These are phyloP conservation scores for Microplitis demolitor DNA, from an alignment of 1,140 invertebrate species.

Conservation along the genomic window DNA sequence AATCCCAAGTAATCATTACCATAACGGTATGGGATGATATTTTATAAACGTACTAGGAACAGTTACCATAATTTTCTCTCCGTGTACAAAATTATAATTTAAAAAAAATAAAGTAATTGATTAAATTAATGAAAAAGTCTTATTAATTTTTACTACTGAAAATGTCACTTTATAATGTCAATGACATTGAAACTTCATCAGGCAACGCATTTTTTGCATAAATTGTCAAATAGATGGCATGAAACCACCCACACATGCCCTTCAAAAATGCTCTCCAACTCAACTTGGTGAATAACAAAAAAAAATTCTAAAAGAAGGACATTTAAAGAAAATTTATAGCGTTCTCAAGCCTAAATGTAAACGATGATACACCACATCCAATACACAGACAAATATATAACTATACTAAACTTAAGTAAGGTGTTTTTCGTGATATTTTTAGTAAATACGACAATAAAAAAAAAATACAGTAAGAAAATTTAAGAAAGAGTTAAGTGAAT, in stretches of 20 bases:
- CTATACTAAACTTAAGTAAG: too few relatives aligned
- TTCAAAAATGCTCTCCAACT: not conserved
- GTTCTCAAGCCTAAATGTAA: not conserved
- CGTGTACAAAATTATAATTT: too few relatives aligned
- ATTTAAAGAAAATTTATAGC: too few relatives aligned
- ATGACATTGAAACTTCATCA: not conserved
- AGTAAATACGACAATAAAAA: not conserved
- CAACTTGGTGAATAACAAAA: not conserved
- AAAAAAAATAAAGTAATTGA: too few relatives aligned
- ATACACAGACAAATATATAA: too few relatives aligned
- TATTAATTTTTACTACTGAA: not conserved
- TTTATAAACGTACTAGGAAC: too few relatives aligned
- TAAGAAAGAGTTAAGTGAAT: not conserved
- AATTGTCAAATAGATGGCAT: not conserved
- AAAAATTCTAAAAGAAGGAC: not conserved
- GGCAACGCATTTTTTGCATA: not conserved
- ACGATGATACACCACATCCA: not conserved
- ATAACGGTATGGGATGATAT: too few relatives aligned
- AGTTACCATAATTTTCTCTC: too few relatives aligned
- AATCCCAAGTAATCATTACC: too few relatives aligned
- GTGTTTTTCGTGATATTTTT: slow-evolving; percentile 4
- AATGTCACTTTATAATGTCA: not conserved
- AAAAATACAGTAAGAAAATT: not conserved
- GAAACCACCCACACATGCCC: not conserved
- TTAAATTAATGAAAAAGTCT: not conserved